Conservation (phyloP, 1,140 invertebrate species). For the Heterodera carotae region DNA sequence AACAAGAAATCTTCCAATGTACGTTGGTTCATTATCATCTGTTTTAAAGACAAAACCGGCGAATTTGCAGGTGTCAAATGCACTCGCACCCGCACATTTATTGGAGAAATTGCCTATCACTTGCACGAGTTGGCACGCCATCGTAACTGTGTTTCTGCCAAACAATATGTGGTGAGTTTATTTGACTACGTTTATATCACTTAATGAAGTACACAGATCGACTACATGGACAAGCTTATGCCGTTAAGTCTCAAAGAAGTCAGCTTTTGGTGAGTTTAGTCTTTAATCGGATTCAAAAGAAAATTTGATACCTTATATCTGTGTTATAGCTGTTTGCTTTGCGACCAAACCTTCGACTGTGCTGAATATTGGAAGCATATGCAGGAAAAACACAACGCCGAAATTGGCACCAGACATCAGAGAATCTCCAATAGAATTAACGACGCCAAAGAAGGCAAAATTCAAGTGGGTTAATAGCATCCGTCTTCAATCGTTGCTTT, state of each 20-base stretch:
- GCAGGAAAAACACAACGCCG: background rate
- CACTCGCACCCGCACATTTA: background rate
- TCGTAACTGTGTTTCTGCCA: background rate
- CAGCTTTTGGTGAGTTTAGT: background rate
- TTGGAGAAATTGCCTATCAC: background rate
- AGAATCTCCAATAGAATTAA: background rate
- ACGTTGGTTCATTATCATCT: background rate
- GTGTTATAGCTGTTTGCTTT: background rate
- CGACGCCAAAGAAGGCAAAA: background rate
- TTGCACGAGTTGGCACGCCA: background rate
- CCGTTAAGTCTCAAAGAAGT: background rate
- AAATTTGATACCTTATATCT: too few species aligned
- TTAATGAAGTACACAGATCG: too few species aligned
- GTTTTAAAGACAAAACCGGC: too few species aligned
- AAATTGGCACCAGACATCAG: background rate
- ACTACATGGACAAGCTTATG: background rate
- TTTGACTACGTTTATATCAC: background rate
- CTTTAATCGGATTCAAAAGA: too few species aligned
- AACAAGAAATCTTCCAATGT: background rate
- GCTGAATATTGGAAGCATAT: background rate
- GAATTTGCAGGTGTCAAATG: background rate
- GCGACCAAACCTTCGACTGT: background rate
- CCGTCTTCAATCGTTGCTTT: too few species aligned
- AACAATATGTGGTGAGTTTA: background rate
- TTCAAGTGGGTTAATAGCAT: background rate